Evolutionary conservation across 1,140 invertebrate genomes (phyloP).

Genomic region (Bombus superbus): DNA sequence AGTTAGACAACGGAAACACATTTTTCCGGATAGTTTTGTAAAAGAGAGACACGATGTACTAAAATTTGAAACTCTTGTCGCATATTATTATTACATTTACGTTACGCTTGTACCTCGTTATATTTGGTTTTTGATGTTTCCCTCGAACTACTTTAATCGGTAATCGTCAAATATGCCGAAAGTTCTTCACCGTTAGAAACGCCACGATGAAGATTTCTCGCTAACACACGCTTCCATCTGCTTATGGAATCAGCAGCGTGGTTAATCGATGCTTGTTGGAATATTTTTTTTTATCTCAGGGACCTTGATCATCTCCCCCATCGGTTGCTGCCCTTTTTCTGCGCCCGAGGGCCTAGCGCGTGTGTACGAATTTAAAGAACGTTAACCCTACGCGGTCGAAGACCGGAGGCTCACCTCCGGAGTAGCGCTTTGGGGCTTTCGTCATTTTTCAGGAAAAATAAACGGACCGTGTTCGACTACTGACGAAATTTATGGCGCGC

Average conservation of each 20-base stretch:
- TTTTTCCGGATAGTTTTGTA: too few relatives aligned
- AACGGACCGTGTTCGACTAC: neutral
- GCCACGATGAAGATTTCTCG: constrained; percentile 35
- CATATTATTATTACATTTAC: too few relatives aligned
- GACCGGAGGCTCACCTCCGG: constrained; percentile 10
- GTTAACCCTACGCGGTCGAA: constrained; percentile 46
- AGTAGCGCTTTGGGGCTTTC: neutral
- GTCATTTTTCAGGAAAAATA: constrained; percentile 16
- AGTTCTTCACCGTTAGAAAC: neutral
- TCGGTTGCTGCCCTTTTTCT: constrained; percentile 17
- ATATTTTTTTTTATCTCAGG: neutral
- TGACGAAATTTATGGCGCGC: neutral
- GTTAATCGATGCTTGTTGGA: constrained; percentile 24
- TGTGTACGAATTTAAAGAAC: constrained; percentile 49
- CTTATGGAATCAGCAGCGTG: constrained; percentile 30
- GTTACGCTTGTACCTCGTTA: too few relatives aligned
- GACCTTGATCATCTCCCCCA: neutral
- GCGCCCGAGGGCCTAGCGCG: constrained; percentile 19
- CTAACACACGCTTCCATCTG: constrained; percentile 26
- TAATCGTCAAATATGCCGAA: neutral
- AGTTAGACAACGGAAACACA: too few relatives aligned
- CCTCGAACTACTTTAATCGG: neutral
- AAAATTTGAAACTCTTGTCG: too few relatives aligned
- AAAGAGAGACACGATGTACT: too few relatives aligned
- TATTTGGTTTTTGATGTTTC: too few relatives aligned